These are phyloP conservation scores for Tiliacea aurago DNA, from an alignment of 2,888 invertebrate species.

Conservation along the genomic window DNA sequence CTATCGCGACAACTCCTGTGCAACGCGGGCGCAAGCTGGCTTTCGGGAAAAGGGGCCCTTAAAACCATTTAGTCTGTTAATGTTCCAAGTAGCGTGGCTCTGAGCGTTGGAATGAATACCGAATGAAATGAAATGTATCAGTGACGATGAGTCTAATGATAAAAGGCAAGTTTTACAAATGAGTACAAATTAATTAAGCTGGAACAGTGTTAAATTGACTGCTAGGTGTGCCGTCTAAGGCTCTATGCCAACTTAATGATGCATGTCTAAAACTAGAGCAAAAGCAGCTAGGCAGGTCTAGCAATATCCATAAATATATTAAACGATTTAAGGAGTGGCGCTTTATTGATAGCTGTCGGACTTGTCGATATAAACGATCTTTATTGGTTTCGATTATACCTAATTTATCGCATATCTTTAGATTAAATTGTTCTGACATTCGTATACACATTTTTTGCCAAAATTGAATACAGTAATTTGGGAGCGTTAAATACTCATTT, in stretches of 20 bases:
- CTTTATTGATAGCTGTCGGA: constrained; percentile 51
- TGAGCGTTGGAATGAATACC: constrained; percentile 29
- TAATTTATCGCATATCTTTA: constrained; percentile 35
- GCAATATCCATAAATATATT: constrained; percentile 54
- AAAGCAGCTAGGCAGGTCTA: constrained; percentile 30
- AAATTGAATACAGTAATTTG: constrained; percentile 47
- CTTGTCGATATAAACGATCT: constrained; percentile 48
- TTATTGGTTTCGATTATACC: constrained; percentile 42
- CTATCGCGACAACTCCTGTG: no score
- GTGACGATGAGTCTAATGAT: constrained; percentile 35
- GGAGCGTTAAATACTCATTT: constrained; percentile 45
- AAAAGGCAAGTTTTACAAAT: constrained; percentile 33
- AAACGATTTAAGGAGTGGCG: constrained; percentile 56
- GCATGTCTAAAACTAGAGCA: constrained; percentile 41
- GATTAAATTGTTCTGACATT: constrained; percentile 35
- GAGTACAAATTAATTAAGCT: constrained; percentile 37
- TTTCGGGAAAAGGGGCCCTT: no score
- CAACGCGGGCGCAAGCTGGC: no score
- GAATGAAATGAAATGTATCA: constrained; percentile 39
- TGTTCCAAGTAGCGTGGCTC: constrained; percentile 22
- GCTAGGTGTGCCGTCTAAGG: constrained; percentile 40
- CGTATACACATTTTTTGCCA: constrained; percentile 26
- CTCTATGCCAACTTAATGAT: constrained; percentile 46
- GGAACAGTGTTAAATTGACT: constrained; percentile 15
- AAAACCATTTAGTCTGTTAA: constrained; percentile 37